Evolutionary conservation across 2,888 invertebrate species (phyloP).

Genomic region (Lottia gigantea): DNA sequence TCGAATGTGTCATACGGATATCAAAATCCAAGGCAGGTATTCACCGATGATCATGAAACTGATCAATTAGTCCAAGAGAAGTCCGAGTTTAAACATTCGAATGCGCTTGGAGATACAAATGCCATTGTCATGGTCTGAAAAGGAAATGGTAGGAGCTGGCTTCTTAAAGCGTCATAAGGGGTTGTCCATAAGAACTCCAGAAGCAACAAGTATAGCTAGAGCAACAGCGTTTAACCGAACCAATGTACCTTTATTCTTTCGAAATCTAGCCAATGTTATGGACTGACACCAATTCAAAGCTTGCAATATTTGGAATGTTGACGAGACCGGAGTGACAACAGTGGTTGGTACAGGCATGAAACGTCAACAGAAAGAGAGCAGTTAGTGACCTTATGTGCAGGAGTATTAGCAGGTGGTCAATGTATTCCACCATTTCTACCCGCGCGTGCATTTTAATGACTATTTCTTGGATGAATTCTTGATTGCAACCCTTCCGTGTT

Average conservation of each 20-base stretch:
- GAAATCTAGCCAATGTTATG: conserved; percentile 20
- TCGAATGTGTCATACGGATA: too few species aligned
- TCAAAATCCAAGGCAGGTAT: too few species aligned
- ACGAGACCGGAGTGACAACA: background rate
- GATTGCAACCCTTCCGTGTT: too few species aligned
- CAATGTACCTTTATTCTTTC: conserved; percentile 24
- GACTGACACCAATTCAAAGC: conserved; percentile 10
- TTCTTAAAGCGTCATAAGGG: conserved; percentile 27
- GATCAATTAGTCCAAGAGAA: conserved; percentile 10
- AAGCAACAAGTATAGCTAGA: conserved; percentile 28
- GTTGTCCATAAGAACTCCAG: conserved; percentile 26
- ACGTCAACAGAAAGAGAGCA: conserved; percentile 17
- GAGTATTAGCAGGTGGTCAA: background rate
- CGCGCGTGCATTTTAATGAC: background rate
- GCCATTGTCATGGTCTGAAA: conserved; percentile 14
- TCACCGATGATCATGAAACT: too few species aligned
- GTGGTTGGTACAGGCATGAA: conserved; percentile 12
- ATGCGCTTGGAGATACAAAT: conserved; percentile 13
- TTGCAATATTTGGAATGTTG: background rate
- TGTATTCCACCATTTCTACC: background rate
- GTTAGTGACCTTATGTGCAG: background rate
- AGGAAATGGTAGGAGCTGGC: background rate
- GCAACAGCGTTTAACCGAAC: conserved; percentile 32
- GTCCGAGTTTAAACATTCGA: conserved; percentile 18
- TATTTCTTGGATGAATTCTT: too few species aligned